These are phyloP conservation scores for Eretmochelys imbricata DNA, from an alignment of 2,113 vertebrate genomes.

Conservation along the genomic window DNA sequence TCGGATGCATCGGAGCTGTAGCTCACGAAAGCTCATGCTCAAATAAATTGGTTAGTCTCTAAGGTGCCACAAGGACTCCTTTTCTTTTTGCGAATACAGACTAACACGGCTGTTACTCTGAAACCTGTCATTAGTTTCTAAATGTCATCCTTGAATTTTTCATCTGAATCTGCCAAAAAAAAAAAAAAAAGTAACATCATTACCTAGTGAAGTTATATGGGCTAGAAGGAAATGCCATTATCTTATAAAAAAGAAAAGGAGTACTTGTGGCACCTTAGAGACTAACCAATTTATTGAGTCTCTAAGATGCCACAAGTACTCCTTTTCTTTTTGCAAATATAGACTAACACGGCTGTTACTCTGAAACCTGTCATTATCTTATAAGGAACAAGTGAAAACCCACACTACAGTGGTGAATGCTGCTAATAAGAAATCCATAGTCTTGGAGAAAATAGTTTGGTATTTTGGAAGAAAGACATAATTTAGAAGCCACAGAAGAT, in stretches of 20 bases:
- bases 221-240: not conserved
- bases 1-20: no score
- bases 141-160: not conserved
- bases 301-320: no score
- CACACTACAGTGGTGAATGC: not conserved
- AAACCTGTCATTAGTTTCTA: not conserved
- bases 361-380: not conserved
- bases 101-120: no score
- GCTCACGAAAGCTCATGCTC: no score
- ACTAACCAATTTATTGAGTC: no score
- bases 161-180: not conserved
- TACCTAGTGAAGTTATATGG: not conserved
- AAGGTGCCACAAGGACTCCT: no score
- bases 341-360: no score
- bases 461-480: not conserved
- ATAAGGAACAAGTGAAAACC: accelerated
- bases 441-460: not conserved
- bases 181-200: not conserved
- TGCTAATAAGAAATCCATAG: not conserved
- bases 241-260: not conserved
- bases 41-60: no score
- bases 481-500: not conserved
- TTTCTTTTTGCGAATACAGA: no score
- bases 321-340: no score
- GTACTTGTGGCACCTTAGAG: no score